phyloP scores from a whole-genome alignment of 2,888 invertebrate species.

The Melanargia galathea region DNA sequence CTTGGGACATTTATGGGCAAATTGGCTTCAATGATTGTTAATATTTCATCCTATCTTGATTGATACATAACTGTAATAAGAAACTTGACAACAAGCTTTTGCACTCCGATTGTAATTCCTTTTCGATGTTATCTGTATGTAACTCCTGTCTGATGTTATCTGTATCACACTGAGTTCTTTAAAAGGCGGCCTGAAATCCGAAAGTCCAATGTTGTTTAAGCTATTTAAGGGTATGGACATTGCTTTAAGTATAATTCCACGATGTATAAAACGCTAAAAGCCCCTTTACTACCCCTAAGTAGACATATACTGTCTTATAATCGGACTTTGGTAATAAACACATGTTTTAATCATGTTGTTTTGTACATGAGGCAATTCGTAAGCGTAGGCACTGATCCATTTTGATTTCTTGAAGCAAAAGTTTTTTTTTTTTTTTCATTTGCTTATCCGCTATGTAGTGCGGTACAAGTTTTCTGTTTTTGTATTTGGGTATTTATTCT shows the following conservation, averaged over 20 bases:
- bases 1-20: too few relatives aligned
- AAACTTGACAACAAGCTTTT: too few relatives aligned
- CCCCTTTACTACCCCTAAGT: neutral
- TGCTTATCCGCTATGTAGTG: neutral
- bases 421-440: neutral
- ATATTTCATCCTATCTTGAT: too few relatives aligned
- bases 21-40: too few relatives aligned
- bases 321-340: conserved; percentile 8
- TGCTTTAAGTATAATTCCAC: neutral
- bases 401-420: neutral
- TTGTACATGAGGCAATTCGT: neutral
- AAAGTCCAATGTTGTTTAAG: neutral
- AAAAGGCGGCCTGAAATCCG: too few relatives aligned
- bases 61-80: too few relatives aligned
- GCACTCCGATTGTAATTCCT: too few relatives aligned
- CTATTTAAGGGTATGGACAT: neutral
- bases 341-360: neutral
- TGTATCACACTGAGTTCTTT: too few relatives aligned
- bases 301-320: neutral
- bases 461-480: neutral
- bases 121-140: too few relatives aligned
- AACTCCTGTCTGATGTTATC: too few relatives aligned
- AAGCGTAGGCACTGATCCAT: neutral
- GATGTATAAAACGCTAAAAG: neutral
- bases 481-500: neutral